Conservation (phyloP, 1,140 invertebrate genomes). For the Cardiocondyla obscurior region DNA sequence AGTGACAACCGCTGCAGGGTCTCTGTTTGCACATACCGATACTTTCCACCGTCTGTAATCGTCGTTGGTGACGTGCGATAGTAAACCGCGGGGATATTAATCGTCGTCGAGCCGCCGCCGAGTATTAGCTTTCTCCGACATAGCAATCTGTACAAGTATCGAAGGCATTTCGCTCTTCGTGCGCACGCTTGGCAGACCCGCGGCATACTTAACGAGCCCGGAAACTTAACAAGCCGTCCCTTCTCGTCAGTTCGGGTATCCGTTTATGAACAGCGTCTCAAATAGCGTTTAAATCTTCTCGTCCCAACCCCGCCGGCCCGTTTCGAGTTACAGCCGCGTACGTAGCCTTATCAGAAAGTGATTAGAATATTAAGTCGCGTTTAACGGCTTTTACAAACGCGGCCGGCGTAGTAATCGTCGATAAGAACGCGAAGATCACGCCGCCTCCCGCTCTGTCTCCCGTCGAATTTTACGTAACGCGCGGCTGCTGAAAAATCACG, state of each 20-base stretch:
- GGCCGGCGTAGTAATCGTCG: background rate
- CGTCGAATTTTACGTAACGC: background rate
- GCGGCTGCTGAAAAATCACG: background rate
- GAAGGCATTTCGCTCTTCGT: constrained; percentile 54
- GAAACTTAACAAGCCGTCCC: constrained; percentile 64
- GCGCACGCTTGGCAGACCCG: constrained; percentile 14
- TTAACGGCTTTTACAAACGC: constrained; percentile 24
- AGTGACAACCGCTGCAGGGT: background rate
- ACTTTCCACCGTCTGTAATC: constrained; percentile 41
- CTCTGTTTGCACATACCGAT: constrained; percentile 42
- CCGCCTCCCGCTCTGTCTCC: background rate
- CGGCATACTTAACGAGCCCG: constrained; percentile 53
- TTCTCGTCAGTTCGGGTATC: constrained; percentile 48
- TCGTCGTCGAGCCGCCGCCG: constrained; percentile 12
- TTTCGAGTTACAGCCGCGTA: constrained; percentile 4
- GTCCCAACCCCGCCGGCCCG: no score
- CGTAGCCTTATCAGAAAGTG: constrained; percentile 46
- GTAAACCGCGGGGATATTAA: constrained; percentile 30
- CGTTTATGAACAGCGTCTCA: constrained; percentile 57
- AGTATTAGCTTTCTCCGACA: constrained; percentile 54
- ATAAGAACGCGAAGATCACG: background rate
- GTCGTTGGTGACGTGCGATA: constrained; percentile 32
- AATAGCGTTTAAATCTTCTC: constrained; percentile 44
- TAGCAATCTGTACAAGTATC: constrained; percentile 66
- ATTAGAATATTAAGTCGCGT: constrained; percentile 34